Evolutionary conservation across 2,113 vertebrate genomes (phyloP).

Genomic region (Scortum barcoo): DNA sequence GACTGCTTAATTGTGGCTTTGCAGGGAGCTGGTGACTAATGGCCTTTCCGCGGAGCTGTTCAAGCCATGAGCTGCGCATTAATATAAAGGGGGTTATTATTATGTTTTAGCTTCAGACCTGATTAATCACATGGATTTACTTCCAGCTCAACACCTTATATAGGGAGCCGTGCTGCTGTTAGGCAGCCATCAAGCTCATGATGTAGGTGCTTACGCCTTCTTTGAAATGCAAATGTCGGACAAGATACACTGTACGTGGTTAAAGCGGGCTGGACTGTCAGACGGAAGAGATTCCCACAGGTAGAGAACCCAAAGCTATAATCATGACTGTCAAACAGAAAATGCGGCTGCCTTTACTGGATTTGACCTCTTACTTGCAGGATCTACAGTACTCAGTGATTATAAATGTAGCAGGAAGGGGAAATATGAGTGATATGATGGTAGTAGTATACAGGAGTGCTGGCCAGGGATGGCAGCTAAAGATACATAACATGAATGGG

Average conservation of each 20-base stretch:
- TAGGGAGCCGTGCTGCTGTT: slow-evolving; percentile 63
- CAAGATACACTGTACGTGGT: slow-evolving; percentile 45
- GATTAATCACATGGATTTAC: slow-evolving; percentile 83
- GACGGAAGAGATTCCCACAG: slow-evolving; percentile 46
- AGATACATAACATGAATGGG: slow-evolving; percentile 9
- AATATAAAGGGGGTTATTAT: slow-evolving; percentile 86
- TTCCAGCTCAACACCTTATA: slow-evolving; percentile 71
- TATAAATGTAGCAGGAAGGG: slow-evolving; percentile 18
- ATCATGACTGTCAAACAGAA: slow-evolving; percentile 57
- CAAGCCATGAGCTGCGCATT: slow-evolving; percentile 81
- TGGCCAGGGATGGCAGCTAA: slow-evolving; percentile 32
- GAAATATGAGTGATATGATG: slow-evolving; percentile 28
- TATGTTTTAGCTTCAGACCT: slow-evolving; percentile 84
- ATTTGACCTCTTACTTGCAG: slow-evolving; percentile 45
- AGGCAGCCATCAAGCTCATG: slow-evolving; percentile 68
- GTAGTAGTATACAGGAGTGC: neutral
- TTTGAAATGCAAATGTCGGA: slow-evolving; percentile 78
- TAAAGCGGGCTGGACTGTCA: slow-evolving; percentile 56
- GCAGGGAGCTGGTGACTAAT: slow-evolving; percentile 82
- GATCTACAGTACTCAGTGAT: slow-evolving; percentile 37
- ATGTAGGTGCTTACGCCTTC: slow-evolving; percentile 57
- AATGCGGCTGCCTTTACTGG: slow-evolving; percentile 29
- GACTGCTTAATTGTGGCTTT: slow-evolving; percentile 83
- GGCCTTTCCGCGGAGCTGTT: slow-evolving; percentile 80
- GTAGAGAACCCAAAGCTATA: slow-evolving; percentile 45